Percentiles rank a stretch among this genome's conserved stretches.
phyloP scores from a whole-genome alignment of 2,113 vertebrate species.

The Eptesicus fuscus region DNA sequence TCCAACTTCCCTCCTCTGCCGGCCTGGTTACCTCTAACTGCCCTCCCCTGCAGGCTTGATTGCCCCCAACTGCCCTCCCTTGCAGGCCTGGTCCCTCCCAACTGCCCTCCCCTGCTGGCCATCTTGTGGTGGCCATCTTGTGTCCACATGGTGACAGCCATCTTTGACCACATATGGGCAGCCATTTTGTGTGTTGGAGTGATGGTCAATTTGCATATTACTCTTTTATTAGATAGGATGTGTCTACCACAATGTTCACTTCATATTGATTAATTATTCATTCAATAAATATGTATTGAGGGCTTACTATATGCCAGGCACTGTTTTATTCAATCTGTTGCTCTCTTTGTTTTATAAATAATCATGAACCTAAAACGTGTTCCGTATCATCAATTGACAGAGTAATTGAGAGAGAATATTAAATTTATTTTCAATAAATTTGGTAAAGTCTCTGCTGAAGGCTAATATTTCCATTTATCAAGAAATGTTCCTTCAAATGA shows the following conservation, averaged over 20 bases:
- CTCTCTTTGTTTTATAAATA: not conserved
- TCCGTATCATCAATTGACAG: not conserved
- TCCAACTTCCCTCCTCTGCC: no score
- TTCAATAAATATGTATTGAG: not conserved
- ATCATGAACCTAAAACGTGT: not conserved
- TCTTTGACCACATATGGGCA: no score
- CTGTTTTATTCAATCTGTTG: not conserved
- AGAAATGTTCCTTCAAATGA: not conserved
- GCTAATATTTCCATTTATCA: constrained; percentile 19
- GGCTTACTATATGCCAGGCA: not conserved
- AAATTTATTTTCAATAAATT: not conserved
- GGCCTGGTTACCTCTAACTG: no score
- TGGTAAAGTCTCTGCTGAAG: constrained; percentile 3
- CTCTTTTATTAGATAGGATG: no score
- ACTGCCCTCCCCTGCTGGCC: no score
- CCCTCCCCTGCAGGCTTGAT: no score
- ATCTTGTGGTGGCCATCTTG: no score
- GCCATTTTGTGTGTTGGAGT: no score
- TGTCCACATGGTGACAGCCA: no score
- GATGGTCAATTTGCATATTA: no score
- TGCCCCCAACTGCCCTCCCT: no score
- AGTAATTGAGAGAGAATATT: constrained; percentile 9
- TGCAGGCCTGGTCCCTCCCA: no score
- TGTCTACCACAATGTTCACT: not conserved
- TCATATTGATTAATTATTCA: not conserved